Base-by-base conservation (phyloP, 2,888 invertebrate genomes). In the Caenorhabditis sp. region DNA sequence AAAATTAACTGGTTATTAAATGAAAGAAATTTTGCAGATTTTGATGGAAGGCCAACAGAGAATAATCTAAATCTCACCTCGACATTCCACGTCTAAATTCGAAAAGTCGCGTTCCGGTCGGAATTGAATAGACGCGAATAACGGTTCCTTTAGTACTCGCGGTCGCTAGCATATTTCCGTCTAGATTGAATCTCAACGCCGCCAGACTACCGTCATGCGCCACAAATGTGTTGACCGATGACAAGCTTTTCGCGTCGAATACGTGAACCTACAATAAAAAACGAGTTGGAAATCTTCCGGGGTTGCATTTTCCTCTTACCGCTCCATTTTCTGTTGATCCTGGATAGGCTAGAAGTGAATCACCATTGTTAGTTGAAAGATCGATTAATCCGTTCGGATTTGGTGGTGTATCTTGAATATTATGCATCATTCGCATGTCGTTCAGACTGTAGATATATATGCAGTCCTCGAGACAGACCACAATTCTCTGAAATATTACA, bases 191-290 rank as follows among this genome's bases (percentile, higher is more conserved):
- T 77, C 94, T 93, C 86, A 97, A 91, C 74, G 97, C 96, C 77
- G 96, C 97, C 88, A 99, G 90, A 63, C 95, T 94, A 85, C 93
- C 93, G 89, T 97, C 96, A 90, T 99, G 97, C 72, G 99, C 99
- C 81, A 94, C 93, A 88, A 99, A 94, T 92, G 95, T 95, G 84
- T 94, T 94, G 90, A 95, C 95, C 62, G 97, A 95, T 91, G 95
- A 93, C 92, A 95, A 90, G 89, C 94, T 94, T 85, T 93, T 92
- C 68, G 94, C 93, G 90, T 95, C 95, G 90, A 95, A 95, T 88
- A 95, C 93, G 90, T 95, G 95, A 83, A 95, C 95, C 91, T 97
- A 95, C 26, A 68, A 93, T 92, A 31, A 23, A 27, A 31, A 8
- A 12, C n/a, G n/a, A n/a, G n/a, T 31, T 12, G 58, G 12, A 21